Evolutionary conservation across 2,888 invertebrate species (phyloP), one percentile per base, ranked within the genome.

Genomic region (Cyrtodaria siliqua): DNA sequence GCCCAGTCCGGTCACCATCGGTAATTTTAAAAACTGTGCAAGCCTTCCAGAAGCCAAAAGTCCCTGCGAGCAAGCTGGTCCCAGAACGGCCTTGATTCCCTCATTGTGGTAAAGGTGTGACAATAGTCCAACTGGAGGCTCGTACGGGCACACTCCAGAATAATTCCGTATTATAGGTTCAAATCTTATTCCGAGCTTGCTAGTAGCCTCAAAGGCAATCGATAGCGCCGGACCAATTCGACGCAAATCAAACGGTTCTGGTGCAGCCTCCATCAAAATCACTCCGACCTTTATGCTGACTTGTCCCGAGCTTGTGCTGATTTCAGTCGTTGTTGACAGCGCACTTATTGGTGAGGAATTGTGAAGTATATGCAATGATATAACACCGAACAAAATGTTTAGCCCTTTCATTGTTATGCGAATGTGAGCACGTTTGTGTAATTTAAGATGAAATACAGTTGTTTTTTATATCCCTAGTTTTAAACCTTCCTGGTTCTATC

Each of bases 21-120:
- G 86, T 24, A 84, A 24, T 18, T 72, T 55, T 1, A 84, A 40
- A 47, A 81, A 81, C 26, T 82, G 77, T 0, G 86, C 86, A n/a
- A 86, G 62, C 4, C 84, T 62, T 8, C 82, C 86, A 4, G 83
- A 72, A 0, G 84, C 73, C 49, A 78, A 49, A 4, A 86, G 56
- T 9, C 80, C 82, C 42, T 75, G 79, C 8, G 86, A 86, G 60
- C 86, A 86, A 26, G 83, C 84, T 0, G 86, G 86, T 26, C 86
- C 86, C 24, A 86, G 74, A 2, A 86, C 75, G 1, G 84, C 86
- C 18, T 72, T 73, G 0, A 86, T 75, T 9, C 61, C 44, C 8
- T 86, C 67, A 2, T 56, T 9, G 52, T 83, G 75, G 50, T 78
- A 83, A n/a, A 86, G 55, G 24, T 84, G 80, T 33, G 84, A 74